Evolutionary conservation across 2,888 invertebrate genomes (phyloP), one percentile per base, ranked within the genome.

Genomic region (Thereva nobilitata): DNA sequence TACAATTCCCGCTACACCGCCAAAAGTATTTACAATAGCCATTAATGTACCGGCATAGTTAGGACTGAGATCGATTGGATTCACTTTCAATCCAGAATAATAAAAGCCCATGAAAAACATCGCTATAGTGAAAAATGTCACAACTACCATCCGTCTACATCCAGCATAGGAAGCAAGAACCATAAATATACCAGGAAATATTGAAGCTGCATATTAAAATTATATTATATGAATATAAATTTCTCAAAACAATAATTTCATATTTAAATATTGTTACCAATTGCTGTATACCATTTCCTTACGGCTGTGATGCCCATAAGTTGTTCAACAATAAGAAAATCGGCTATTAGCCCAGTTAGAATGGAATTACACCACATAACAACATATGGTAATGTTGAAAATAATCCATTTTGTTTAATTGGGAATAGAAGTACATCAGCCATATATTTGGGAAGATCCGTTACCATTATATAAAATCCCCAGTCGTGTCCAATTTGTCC

Each of bases 21-120:
- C 89, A 40, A 89, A 83, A 0, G 89, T 89, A 72, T 87, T 87
- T 1, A 86, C 85, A 53, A 88, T 85, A 0, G 86, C 87, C 86
- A 87, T 87, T 64, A 87, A 79, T 0, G 86, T 86, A 4, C 86
- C 87, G 0, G 88, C 86, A 74, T 84, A 87, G 74, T 88, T 88
- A 35, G 86, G 84, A 76, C 86, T 86, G 70, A 88, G 80, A 76
- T 88, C 88, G 55, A 87, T 78, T 0, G 87, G 86, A 73, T 87
- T 86, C 12, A 88, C 84, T 77, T 87, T 87, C 83, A 87, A 85
- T 67, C 88, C 88, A 0, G 88, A 87, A 78, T 87, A 88, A 81
- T 86, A 88, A 44, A 87, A 85, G 0, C 88, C 88, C 88, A 88
- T 88, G 5, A 87, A 79, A 7, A 87, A 87, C 88, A 89, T 89